Conservation (phyloP, 2,113 vertebrate genomes). For the Fregetta grallaria region DNA sequence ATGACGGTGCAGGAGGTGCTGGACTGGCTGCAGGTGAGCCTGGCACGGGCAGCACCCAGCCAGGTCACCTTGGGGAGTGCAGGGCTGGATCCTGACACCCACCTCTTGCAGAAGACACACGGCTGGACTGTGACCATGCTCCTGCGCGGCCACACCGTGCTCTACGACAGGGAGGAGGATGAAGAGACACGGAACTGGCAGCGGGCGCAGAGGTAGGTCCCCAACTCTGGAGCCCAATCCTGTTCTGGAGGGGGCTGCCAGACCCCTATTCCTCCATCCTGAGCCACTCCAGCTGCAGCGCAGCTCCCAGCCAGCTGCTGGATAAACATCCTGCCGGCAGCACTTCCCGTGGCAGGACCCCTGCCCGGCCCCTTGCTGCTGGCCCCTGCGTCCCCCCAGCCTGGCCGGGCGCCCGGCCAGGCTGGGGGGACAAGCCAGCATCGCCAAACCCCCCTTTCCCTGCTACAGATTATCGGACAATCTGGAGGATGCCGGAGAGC, state of each 20-base stretch:
- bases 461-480: slow-evolving; percentile 74
- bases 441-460: background rate
- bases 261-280: background rate
- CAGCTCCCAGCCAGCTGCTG: slow-evolving; percentile 26
- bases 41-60: rapidly evolving
- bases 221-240: background rate
- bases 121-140: slow-evolving; percentile 48
- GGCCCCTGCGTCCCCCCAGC: background rate
- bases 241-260: background rate
- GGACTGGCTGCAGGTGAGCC: slow-evolving; percentile 79
- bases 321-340: slow-evolving; percentile 73
- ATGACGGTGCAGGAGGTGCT: slow-evolving; percentile 83
- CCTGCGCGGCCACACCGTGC: background rate
- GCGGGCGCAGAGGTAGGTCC: slow-evolving; percentile 22
- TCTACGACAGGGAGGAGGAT: slow-evolving; percentile 25
- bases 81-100: background rate
- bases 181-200: background rate
- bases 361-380: background rate
- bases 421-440: background rate
- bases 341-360: slow-evolving; percentile 35
- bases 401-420: rapidly evolving
- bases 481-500: slow-evolving; percentile 41
- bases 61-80: background rate
- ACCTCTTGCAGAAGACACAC: slow-evolving; percentile 5
- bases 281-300: slow-evolving; percentile 42